Evolutionary conservation across 2,797 vertebrate species (phyloP).

Genomic region (Glossophaga mutica): DNA sequence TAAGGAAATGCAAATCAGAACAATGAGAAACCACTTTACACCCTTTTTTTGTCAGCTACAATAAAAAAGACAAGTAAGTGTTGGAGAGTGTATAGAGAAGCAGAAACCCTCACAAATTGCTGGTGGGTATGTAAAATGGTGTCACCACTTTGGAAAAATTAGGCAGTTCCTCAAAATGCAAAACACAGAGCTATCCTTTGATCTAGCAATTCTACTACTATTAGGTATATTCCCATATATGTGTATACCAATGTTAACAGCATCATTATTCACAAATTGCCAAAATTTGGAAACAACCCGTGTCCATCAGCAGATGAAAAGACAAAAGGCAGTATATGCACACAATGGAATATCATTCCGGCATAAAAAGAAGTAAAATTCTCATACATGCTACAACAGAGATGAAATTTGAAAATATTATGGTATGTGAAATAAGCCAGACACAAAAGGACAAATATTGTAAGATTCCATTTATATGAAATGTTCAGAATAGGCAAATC

Average conservation of each 20-base stretch:
- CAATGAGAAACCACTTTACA: not conserved
- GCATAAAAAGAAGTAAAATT: not conserved
- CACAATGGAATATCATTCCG: not conserved
- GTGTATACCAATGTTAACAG: not conserved
- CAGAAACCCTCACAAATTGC: not conserved
- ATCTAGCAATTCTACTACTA: not conserved
- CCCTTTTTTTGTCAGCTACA: not conserved
- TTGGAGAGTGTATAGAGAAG: not conserved
- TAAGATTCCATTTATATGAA: not conserved
- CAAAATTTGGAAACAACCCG: not conserved
- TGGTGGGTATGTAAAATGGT: not conserved
- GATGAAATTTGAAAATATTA: not conserved
- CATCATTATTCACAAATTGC: not conserved
- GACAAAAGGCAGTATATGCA: not conserved
- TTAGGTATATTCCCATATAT: not conserved
- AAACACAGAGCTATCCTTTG: not conserved
- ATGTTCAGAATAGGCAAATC: not conserved
- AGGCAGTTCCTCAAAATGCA: constrained; percentile 8
- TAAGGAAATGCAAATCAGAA: constrained; percentile 31
- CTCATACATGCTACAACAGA: not conserved
- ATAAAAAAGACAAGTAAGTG: not conserved
- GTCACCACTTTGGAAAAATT: not conserved
- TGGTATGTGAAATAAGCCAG: not conserved
- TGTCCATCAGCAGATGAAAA: not conserved
- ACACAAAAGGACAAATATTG: not conserved